These are phyloP conservation scores for Axea sp. DNA, from an alignment of 2,888 invertebrate species.

Conservation along the genomic window DNA sequence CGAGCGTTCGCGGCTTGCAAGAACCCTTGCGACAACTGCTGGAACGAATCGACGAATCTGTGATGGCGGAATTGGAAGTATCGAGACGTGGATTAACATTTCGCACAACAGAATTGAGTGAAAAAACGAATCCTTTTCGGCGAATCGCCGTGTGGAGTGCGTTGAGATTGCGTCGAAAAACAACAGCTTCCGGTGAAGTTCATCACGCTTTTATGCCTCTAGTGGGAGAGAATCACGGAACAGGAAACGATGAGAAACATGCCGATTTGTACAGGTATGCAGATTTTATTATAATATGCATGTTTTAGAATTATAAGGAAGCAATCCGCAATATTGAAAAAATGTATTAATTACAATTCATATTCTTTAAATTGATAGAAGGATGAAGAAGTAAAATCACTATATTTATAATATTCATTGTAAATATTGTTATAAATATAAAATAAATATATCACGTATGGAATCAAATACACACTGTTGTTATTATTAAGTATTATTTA, in stretches of 20 bases:
- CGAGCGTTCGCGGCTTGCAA: conserved; percentile 90
- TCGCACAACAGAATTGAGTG: conserved; percentile 71
- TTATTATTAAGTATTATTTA: no score
- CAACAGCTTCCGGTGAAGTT: conserved; percentile 73
- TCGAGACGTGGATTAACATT: conserved; percentile 76
- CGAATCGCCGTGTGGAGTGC: conserved; percentile 97
- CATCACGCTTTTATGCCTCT: conserved; percentile 91
- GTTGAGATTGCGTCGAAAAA: conserved; percentile 84
- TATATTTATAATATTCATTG: no score
- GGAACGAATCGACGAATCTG: conserved; percentile 70
- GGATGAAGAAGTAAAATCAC: no score
- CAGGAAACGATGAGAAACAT: conserved; percentile 81
- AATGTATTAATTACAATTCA: no score
- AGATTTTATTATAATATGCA: conserved; percentile 23
- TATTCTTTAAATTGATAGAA: no score
- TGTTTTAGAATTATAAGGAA: conserved; percentile 3
- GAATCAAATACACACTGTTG: no score
- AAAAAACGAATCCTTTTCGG: conserved; percentile 88
- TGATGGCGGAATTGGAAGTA: conserved; percentile 75
- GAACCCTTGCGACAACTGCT: conserved; percentile 83
- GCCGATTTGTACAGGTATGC: conserved; percentile 77
- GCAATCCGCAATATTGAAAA: no score
- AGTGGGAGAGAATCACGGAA: conserved; percentile 78
- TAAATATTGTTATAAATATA: no score
- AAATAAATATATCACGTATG: no score